Conservation (phyloP, 2,888 invertebrate species). For the Drosophila anomalipes region DNA sequence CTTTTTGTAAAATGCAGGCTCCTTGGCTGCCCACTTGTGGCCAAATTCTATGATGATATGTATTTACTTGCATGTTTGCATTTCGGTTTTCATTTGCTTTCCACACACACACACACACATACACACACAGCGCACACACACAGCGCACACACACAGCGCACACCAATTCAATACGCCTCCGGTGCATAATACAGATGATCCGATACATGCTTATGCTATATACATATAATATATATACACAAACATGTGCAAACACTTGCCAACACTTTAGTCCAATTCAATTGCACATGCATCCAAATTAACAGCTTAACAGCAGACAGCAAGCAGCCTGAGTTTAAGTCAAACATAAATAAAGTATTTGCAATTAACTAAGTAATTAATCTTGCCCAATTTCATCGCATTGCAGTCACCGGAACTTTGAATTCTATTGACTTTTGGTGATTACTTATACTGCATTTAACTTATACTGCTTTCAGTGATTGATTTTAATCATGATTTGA, state of each 20-base stretch:
- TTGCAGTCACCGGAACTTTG: not conserved
- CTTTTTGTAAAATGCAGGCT: slow-evolving; percentile 53
- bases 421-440: not conserved
- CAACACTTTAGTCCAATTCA: slow-evolving; percentile 17
- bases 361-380: slow-evolving; percentile 11
- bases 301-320: slow-evolving; percentile 12
- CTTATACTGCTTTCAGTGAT: not conserved
- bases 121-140: slow-evolving; percentile 1
- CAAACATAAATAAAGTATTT: not conserved
- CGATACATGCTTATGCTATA: slow-evolving; percentile 9
- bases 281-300: slow-evolving; percentile 18
- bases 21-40: slow-evolving; percentile 56
- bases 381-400: not conserved
- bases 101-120: slow-evolving; percentile 4
- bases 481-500: not conserved
- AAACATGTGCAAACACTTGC: slow-evolving; percentile 27
- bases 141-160: not conserved
- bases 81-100: slow-evolving; percentile 47
- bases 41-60: slow-evolving; percentile 45
- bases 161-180: slow-evolving; percentile 25
- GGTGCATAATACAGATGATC: slow-evolving; percentile 22
- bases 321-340: not conserved
- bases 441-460: too few species aligned
- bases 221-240: not conserved
- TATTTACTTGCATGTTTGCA: slow-evolving; percentile 68